These are phyloP conservation scores for Molossus molossus DNA, from an alignment of 2,797 vertebrate species.

Conservation along the genomic window DNA sequence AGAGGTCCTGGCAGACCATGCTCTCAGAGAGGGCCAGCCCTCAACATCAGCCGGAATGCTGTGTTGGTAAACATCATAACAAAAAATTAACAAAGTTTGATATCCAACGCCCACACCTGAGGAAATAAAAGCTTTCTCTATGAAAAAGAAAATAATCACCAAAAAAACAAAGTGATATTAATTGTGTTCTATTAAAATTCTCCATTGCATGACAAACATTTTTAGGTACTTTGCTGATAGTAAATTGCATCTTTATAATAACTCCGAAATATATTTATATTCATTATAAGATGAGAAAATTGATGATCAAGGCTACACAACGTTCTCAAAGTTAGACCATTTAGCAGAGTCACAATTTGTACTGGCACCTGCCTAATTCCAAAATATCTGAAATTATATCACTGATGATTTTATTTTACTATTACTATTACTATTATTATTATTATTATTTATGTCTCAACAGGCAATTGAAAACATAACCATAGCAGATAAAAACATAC, in stretches of 20 bases:
- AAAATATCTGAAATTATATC: not conserved
- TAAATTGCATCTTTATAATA: not conserved
- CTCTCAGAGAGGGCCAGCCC: fast-evolving
- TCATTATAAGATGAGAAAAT: not conserved
- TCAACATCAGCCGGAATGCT: not conserved
- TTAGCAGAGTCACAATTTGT: not conserved
- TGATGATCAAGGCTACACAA: not conserved
- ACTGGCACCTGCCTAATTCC: not conserved
- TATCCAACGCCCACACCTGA: not conserved
- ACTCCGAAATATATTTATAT: not conserved
- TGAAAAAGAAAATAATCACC: not conserved
- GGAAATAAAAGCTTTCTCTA: not conserved
- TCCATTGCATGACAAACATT: not conserved
- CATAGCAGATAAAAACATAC: not conserved
- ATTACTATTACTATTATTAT: not conserved
- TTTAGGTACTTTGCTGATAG: not conserved
- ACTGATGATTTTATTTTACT: not conserved
- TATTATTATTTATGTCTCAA: not conserved
- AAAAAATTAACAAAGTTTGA: not conserved
- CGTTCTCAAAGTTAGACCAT: not conserved
- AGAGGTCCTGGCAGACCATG: fast-evolving
- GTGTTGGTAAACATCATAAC: not conserved
- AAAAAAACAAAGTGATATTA: not conserved
- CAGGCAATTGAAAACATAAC: not conserved
- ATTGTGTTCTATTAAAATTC: not conserved